These are phyloP conservation scores for Meriones unguiculatus DNA, from an alignment of 2,113 vertebrate genomes.

Conservation along the genomic window DNA sequence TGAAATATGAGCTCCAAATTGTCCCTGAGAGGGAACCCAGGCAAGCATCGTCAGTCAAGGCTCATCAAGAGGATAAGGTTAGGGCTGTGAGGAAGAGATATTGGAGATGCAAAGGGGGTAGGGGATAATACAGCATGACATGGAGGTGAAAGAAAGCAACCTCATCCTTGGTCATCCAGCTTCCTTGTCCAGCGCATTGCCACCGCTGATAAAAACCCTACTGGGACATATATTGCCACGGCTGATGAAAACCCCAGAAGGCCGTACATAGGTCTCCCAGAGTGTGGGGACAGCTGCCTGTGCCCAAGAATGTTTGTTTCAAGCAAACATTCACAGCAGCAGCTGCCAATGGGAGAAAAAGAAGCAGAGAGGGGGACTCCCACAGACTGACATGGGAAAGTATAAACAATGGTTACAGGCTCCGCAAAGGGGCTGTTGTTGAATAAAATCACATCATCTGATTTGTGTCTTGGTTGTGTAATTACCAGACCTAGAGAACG, in stretches of 20 bases:
- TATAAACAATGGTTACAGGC: slow-evolving; percentile 67
- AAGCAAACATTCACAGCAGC: slow-evolving; percentile 1
- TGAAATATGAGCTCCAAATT: slow-evolving; percentile 69
- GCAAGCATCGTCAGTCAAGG: neutral
- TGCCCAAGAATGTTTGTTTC: slow-evolving; percentile 60
- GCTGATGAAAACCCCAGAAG: neutral
- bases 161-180: neutral
- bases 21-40: slow-evolving; percentile 37
- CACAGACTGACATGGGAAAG: slow-evolving; percentile 72
- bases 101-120: no score
- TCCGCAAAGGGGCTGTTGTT: neutral
- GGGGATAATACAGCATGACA: neutral
- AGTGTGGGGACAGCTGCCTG: slow-evolving; percentile 9
- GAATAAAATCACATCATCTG: slow-evolving; percentile 59
- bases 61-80: slow-evolving; percentile 26
- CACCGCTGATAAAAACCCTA: neutral
- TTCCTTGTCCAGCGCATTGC: neutral
- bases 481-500: slow-evolving; percentile 31
- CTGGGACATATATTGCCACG: no score
- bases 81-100: neutral
- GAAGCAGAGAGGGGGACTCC: slow-evolving; percentile 50
- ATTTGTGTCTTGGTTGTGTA: slow-evolving; percentile 63
- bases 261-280: neutral
- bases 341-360: slow-evolving; percentile 65
- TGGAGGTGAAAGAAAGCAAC: neutral